Base-by-base conservation (phyloP, 2,797 vertebrate genomes). In the Karalla daura region DNA sequence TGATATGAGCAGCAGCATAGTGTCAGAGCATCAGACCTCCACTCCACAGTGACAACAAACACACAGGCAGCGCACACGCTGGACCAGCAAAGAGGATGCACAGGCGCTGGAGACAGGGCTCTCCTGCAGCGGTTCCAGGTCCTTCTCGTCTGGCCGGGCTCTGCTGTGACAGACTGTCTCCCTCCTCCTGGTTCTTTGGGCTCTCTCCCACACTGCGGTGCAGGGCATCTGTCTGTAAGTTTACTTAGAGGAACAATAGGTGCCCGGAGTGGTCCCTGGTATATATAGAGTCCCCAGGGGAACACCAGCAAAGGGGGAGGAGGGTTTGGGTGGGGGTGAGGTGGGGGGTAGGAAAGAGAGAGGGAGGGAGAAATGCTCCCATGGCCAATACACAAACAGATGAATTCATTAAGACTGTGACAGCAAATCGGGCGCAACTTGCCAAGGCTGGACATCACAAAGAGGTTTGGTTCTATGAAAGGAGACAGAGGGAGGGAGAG, bases 321-420 rank as follows among this genome's bases (percentile, higher is more conserved):
- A 84, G 81, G 63, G 72, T n/a, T n/a, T n/a, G n/a, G n/a, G n/a
- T n/a, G 85, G 78, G 41, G 65, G 76, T 67, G 76, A 83, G 75
- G 75, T 84, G 81, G 63, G 72, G 66, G 75, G 75, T 37, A 78
- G 80, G 84, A 74, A 75, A 76, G 85, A 83, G 83, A 49, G 74
- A 76, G 70, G 76, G 79, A 81, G 90, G 89, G 89, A 84, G 87
- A 88, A 77, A 83, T 88, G 87, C 89, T 92, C 90, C 92, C 88
- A 90, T 92, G 92, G 91, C 93, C 94, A 94, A 94, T 92, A 87
- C 92, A 94, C 94, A 96, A 95, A 94, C 94, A 95, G 93, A 87
- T 93, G 91, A 94, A 94, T 96, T 96, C 93, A 96, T 96, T 95
- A 95, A 94, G 93, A 95, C 92, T 92, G 91, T 94, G 92, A 94